Evolutionary conservation across 2,888 invertebrate species (phyloP).

Genomic region (Leptinotarsa peninsularis): DNA sequence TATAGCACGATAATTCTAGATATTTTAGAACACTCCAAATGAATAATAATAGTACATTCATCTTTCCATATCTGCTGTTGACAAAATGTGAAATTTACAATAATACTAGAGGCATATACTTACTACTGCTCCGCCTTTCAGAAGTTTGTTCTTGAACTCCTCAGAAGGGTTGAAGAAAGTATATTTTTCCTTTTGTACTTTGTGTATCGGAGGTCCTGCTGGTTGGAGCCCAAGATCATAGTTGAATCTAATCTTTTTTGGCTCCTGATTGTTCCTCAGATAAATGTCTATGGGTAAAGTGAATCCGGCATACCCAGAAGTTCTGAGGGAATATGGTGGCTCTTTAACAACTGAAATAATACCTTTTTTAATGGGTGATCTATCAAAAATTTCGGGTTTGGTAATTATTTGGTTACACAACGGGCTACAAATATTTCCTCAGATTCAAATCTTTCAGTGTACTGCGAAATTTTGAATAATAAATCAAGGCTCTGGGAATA

Average conservation of each 20-base stretch:
- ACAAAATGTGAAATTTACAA: too few relatives aligned
- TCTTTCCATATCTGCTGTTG: too few relatives aligned
- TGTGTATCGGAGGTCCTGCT: conserved; percentile 78
- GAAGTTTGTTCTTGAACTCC: conserved; percentile 87
- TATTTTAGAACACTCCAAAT: too few relatives aligned
- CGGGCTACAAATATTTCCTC: too few relatives aligned
- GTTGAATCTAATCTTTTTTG: conserved; percentile 83
- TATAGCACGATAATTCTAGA: too few relatives aligned
- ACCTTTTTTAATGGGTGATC: neutral
- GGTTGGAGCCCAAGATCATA: conserved; percentile 89
- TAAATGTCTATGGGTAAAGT: conserved; percentile 89
- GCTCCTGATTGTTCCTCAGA: conserved; percentile 89
- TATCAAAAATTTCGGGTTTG: neutral
- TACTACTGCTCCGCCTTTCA: conserved; percentile 86
- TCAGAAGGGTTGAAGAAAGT: conserved; percentile 88
- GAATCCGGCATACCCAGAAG: conserved; percentile 97
- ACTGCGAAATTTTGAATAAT: too few relatives aligned
- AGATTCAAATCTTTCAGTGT: too few relatives aligned
- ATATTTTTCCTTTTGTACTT: conserved; percentile 83
- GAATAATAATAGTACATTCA: too few relatives aligned
- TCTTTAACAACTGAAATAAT: conserved; percentile 83
- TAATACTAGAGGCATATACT: conserved; percentile 39
- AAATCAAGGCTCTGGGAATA: conserved; percentile 12
- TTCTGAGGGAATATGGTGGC: conserved; percentile 89
- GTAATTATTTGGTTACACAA: too few relatives aligned